phyloP scores from a whole-genome alignment of 2,113 vertebrate genomes.

The Brachirus orientalis region DNA sequence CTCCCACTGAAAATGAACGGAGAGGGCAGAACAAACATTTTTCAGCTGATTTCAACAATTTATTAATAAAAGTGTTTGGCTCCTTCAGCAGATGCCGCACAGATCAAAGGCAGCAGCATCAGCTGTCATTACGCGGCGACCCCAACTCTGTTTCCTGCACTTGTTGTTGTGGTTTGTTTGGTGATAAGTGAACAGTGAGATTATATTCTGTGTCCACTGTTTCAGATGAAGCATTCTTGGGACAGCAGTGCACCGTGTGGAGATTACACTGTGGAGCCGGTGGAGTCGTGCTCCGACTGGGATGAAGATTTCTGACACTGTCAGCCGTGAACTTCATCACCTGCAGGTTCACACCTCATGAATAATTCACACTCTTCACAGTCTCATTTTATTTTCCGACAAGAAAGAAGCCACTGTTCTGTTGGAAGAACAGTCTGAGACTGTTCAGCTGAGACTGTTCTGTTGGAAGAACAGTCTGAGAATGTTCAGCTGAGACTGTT shows the following conservation, averaged over 20 bases:
- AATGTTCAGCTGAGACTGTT: slow-evolving; percentile 11
- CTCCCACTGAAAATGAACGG: no score
- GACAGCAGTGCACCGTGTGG: slow-evolving; percentile 38
- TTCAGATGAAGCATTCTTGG: slow-evolving; percentile 61
- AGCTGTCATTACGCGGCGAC: no score
- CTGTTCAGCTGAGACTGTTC: slow-evolving; percentile 9
- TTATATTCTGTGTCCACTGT: not conserved
- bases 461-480: no score
- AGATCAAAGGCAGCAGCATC: no score
- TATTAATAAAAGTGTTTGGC: no score
- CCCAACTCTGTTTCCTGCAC: no score
- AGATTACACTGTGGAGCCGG: slow-evolving; percentile 49
- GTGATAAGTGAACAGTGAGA: not conserved
- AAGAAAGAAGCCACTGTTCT: not conserved
- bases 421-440: no score
- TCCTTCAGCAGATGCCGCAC: no score
- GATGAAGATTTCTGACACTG: slow-evolving; percentile 74
- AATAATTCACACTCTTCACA: slow-evolving; percentile 19
- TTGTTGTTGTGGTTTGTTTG: not conserved
- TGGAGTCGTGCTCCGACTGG: slow-evolving; percentile 63
- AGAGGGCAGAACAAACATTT: no score
- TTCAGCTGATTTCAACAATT: no score
- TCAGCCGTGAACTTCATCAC: slow-evolving; percentile 10
- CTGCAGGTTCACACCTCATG: slow-evolving; percentile 17
- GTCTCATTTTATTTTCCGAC: slow-evolving; percentile 38